Evolutionary conservation across 2,888 invertebrate species (phyloP), one percentile per base, ranked within the genome.

Genomic region (Latrodectus elegans): DNA sequence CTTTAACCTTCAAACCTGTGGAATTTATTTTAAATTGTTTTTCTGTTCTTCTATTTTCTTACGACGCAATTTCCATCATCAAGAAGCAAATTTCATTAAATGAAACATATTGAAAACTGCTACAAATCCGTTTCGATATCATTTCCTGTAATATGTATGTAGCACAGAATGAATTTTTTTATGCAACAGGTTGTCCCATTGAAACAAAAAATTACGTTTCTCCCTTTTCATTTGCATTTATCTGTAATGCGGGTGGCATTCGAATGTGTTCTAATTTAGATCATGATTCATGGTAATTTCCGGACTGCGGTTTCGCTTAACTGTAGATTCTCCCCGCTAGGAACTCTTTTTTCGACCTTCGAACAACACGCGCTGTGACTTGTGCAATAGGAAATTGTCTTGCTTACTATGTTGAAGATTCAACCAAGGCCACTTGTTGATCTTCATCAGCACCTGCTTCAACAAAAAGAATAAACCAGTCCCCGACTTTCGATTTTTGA

Each of bases 261-360:
- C n/a, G n/a, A 60, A 60, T 60, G 60, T n/a, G 38, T n/a, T n/a
- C 60, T 60, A 6, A 60, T 60, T 55, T 15, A 60, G 60, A 15
- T 55, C 60, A n/a, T 60, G 60, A 60, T 60, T 60, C 60, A 60
- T 60, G 60, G 60, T 60, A 60, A 60, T 60, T 60, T 60, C 60
- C 12, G 60, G 60, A 60, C 12, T 60, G n/a, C n/a, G 60, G 12
- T 60, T 60, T n/a, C 12, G 60, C n/a, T 60, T 15, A 12, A 60
- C 60, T 38, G 60, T 60, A 4, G 0, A 1, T 38, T 38, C 38
- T 60, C 60, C n/a, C 60, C n/a, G 60, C 4, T 60, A 6, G n/a
- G 60, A 60, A 60, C n/a, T 60, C n/a, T 60, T 60, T 60, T 38
- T 12, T n/a, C 14, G 14, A 60, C 60, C 60, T 60, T 60, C 38